Conservation (phyloP, 2,797 vertebrate species). For the Cacajao melanocephalus region DNA sequence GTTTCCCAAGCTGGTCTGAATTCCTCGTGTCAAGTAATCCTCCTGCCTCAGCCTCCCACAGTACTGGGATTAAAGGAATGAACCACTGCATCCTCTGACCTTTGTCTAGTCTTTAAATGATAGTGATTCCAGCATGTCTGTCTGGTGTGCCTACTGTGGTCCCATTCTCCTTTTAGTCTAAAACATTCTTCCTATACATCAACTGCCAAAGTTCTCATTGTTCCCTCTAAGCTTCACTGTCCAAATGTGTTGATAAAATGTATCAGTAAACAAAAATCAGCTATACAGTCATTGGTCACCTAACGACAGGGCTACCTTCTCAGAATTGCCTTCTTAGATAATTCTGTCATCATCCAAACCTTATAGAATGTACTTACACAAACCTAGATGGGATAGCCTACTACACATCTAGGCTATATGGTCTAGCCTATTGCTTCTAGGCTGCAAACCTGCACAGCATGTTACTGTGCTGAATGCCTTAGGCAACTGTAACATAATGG, state of each 20-base stretch:
- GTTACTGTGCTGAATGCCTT: not conserved
- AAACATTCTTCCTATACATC: not conserved
- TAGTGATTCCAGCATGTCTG: not conserved
- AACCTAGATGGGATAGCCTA: not conserved
- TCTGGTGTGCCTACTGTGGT: not conserved
- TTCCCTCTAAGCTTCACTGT: not conserved
- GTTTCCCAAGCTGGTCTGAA: not conserved
- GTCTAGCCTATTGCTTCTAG: not conserved
- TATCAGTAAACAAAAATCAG: not conserved
- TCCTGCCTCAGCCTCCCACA: not conserved
- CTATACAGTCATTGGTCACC: not conserved
- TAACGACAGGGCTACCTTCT: not conserved
- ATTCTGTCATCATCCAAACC: not conserved
- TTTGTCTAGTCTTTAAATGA: not conserved
- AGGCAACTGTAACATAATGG: not conserved
- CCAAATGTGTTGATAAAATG: not conserved
- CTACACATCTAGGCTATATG: not conserved
- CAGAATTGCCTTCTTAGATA: not conserved
- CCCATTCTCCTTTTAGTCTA: not conserved
- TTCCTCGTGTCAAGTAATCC: not conserved
- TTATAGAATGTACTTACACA: not conserved
- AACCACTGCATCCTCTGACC: not conserved
- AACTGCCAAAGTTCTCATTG: not conserved
- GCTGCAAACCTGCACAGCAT: not conserved
- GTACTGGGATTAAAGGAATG: not conserved